Conservation (phyloP, 2,888 invertebrate genomes). For the Cotesia congregata region DNA sequence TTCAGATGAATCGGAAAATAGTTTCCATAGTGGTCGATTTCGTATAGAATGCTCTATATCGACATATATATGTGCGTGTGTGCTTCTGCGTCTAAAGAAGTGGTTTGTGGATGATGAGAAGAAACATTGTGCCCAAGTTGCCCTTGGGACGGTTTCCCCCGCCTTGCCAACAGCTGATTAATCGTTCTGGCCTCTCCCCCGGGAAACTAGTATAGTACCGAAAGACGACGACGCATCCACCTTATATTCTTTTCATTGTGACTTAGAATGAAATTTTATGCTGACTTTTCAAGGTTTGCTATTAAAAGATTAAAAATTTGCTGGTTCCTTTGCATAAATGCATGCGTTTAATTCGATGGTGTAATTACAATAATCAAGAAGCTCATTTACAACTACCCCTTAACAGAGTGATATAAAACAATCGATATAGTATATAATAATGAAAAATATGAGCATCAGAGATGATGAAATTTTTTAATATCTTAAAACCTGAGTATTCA, state of each 20-base stretch:
- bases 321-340: no score
- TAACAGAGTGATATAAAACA: slow-evolving; percentile 42
- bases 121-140: slow-evolving; percentile 62
- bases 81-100: neutral
- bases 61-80: no score
- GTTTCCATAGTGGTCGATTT: no score
- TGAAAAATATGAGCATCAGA: slow-evolving; percentile 58
- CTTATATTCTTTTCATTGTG: slow-evolving; percentile 9
- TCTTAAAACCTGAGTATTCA: slow-evolving; percentile 59
- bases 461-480: slow-evolving; percentile 69
- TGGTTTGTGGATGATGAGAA: slow-evolving; percentile 47
- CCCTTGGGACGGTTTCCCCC: slow-evolving; percentile 60
- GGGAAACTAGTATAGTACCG: neutral
- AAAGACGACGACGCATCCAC: slow-evolving; percentile 24
- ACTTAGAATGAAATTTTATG: neutral
- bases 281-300: slow-evolving; percentile 6
- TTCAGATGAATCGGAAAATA: no score
- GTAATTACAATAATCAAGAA: no score
- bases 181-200: slow-evolving; percentile 64
- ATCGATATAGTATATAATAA: neutral
- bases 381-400: neutral
- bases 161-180: slow-evolving; percentile 71
- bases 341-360: no score
- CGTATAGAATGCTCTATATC: no score
- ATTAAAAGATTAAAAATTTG: neutral